Conservation (phyloP, 2,113 vertebrate species). For the Actinemys pallida region DNA sequence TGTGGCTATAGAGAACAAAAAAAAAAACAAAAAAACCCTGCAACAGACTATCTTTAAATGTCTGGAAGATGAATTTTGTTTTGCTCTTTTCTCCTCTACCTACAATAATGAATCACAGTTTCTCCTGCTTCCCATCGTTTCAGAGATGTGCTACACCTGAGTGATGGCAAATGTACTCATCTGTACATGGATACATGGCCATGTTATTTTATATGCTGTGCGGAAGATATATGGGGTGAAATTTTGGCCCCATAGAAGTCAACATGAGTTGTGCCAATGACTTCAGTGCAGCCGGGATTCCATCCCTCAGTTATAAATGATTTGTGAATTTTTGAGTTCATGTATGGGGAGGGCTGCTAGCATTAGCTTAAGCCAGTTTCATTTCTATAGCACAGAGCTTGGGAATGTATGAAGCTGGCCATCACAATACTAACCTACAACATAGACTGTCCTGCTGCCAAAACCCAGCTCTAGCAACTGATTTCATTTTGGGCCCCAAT, state of each 20-base stretch:
- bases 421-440: neutral
- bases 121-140: neutral
- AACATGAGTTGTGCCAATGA: neutral
- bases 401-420: neutral
- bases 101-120: neutral
- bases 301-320: neutral
- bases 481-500: accelerated
- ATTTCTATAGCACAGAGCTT: neutral
- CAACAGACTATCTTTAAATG: neutral
- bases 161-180: neutral
- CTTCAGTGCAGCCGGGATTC: neutral
- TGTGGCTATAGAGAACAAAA: neutral
- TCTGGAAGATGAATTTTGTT: neutral
- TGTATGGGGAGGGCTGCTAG: neutral
- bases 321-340: neutral
- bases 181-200: neutral
- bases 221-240: neutral
- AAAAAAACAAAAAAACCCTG: neutral
- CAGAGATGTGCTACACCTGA: neutral
- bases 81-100: neutral
- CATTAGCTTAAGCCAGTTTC: neutral
- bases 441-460: neutral
- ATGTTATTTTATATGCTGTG: neutral
- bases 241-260: neutral
- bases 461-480: neutral